Evolutionary conservation across 2,888 invertebrate genomes (phyloP).

Genomic region (Orthosia gracilis): DNA sequence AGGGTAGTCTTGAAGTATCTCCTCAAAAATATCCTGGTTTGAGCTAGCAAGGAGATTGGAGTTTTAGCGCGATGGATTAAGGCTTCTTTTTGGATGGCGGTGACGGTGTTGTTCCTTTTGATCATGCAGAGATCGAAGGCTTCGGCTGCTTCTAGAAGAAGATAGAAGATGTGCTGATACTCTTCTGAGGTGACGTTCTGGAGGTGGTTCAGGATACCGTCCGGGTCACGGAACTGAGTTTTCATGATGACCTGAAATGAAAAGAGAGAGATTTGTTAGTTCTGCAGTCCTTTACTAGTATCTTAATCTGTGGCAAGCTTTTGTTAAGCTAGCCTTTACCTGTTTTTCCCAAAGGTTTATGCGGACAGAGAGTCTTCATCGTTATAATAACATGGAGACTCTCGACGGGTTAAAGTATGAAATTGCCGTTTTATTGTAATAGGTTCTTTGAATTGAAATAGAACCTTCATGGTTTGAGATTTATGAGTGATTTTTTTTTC

Average conservation of each 20-base stretch:
- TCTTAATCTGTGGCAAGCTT: background rate
- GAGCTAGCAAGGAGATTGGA: conserved; percentile 93
- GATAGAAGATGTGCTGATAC: conserved; percentile 91
- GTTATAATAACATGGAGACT: no score
- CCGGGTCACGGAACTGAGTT: conserved; percentile 96
- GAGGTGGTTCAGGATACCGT: conserved; percentile 95
- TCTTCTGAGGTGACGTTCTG: conserved; percentile 91
- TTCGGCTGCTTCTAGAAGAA: conserved; percentile 94
- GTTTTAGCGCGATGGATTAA: conserved; percentile 93
- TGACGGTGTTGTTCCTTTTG: conserved; percentile 93
- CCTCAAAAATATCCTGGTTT: conserved; percentile 92
- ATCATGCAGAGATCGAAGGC: conserved; percentile 96
- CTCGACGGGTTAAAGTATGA: no score
- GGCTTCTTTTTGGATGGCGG: conserved; percentile 92
- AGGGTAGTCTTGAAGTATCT: conserved; percentile 91
- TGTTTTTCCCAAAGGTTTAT: no score
- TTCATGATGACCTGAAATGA: conserved; percentile 93
- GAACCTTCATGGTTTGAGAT: no score
- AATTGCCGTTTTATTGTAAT: no score
- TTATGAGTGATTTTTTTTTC: no score
- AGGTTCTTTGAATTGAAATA: no score
- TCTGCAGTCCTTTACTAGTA: background rate
- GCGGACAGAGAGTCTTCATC: no score
- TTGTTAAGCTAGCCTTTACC: no score
- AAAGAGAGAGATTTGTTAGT: background rate